Evolutionary conservation across 2,888 invertebrate species (phyloP), one percentile per base, ranked within the genome.

Genomic region (Synergus itoensis): DNA sequence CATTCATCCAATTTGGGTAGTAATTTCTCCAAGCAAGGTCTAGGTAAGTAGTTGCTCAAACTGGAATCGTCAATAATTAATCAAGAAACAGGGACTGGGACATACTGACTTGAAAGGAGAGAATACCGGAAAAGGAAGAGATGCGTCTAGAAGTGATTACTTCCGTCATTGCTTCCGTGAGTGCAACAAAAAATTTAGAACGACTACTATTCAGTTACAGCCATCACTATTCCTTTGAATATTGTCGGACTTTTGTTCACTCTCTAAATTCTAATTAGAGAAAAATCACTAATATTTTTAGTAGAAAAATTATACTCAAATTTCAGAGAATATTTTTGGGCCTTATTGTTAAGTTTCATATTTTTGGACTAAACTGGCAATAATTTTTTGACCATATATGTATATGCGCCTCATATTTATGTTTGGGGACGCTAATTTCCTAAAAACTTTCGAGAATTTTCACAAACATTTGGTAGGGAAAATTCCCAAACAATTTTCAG

Each of bases 111-210:
- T 8, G 36, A 21, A 62, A 67, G 67, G 43, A 28, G 45, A 69
- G 45, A 48, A 69, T 45, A 69, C 14, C 69, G 69, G 69, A 69
- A 69, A 69, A 69, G 69, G 69, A 69, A 69, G 45, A 69, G 45
- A 7, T 69, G 45, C 69, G 45, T 16, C 11, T 2, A 48, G 28
- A 69, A 21, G 18, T 69, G 16, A 69, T 45, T 69, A 45, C 45
- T 69, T 69, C 69, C 69, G 69, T 69, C 21, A 69, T 21, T 45
- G 28, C 45, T 69, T 69, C 16, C 48, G 45, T 8, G 1, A 69
- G 60, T 12, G 21, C 11, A 60, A 60, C 12, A 21, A 21, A 60
- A 60, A 57, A 57, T 9, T 57, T 57, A 53, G 18, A 57, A 57
- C 57, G 57, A 57, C 7, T 3, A 57, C 57, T 18, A 57, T 57